Conservation (phyloP, 92 coral and sea anemone genomes). For the Palythoa caribaeorum region DNA sequence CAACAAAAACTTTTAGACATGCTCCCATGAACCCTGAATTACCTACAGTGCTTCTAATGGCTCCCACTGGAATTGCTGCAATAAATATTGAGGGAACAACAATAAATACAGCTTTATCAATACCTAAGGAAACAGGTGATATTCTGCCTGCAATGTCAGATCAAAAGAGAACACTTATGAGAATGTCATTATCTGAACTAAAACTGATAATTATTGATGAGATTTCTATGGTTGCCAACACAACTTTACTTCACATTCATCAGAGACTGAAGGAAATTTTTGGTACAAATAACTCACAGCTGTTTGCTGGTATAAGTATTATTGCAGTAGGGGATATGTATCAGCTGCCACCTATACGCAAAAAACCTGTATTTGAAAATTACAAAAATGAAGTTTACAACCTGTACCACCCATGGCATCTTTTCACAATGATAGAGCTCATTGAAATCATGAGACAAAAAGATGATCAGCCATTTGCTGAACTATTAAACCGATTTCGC, state of each 20-base stretch:
- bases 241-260: slow-evolving; percentile 24
- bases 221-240: slow-evolving; percentile 71
- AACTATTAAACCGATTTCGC: slow-evolving; percentile 72
- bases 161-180: slow-evolving; percentile 31
- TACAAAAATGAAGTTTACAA: slow-evolving; percentile 57
- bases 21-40: slow-evolving; percentile 55
- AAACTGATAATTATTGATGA: slow-evolving; percentile 67
- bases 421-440: slow-evolving; percentile 68
- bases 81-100: slow-evolving; percentile 57
- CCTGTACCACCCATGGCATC: slow-evolving; percentile 68
- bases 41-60: slow-evolving; percentile 74
- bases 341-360: slow-evolving; percentile 58
- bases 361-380: slow-evolving; percentile 57
- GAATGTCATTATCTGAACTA: slow-evolving; percentile 57
- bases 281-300: slow-evolving; percentile 58
- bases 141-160: slow-evolving; percentile 50
- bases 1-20: slow-evolving; percentile 34
- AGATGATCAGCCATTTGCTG: slow-evolving; percentile 52
- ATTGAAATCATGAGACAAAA: slow-evolving; percentile 21
- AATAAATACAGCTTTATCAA: slow-evolving; percentile 68
- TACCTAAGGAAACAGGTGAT: slow-evolving; percentile 63
- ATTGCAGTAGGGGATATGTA: no score
- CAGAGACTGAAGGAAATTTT: slow-evolving; percentile 66
- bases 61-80: slow-evolving; percentile 63
- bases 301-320: slow-evolving; percentile 54